Percentiles rank a stretch among this genome's conserved stretches.
phyloP scores from a whole-genome alignment of 2,888 invertebrate species.

The Phengaris arion region DNA sequence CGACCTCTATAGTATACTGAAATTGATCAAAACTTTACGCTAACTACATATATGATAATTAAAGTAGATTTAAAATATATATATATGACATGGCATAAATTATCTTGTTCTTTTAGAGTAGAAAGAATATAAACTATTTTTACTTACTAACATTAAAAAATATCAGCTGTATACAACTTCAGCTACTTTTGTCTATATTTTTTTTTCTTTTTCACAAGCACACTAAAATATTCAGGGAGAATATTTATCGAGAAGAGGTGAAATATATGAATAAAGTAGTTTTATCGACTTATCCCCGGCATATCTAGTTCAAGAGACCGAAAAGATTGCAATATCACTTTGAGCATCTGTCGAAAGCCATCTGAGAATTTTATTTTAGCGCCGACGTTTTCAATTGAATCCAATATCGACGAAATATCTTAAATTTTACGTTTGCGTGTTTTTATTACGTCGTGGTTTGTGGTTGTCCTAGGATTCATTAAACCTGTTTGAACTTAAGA shows the following conservation, averaged over 20 bases:
- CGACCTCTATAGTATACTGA: too few species aligned
- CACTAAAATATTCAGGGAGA: conserved; percentile 18
- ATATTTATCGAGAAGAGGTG: neutral
- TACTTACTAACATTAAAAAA: too few species aligned
- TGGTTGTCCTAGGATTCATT: neutral
- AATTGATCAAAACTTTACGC: neutral
- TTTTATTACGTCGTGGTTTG: neutral
- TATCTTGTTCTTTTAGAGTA: too few species aligned
- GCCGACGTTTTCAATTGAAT: conserved; percentile 20
- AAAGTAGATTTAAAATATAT: neutral
- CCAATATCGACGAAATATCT: conserved; percentile 14
- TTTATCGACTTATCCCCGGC: conserved; percentile 20
- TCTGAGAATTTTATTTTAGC: conserved; percentile 29
- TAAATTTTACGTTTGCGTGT: neutral
- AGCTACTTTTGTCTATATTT: neutral
- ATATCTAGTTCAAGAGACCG: conserved; percentile 27
- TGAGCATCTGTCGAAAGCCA: conserved; percentile 25
- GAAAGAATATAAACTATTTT: too few species aligned
- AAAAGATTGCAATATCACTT: conserved; percentile 30
- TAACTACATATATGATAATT: neutral
- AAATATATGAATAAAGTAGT: conserved; percentile 22
- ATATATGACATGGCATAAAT: neutral
- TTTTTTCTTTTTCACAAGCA: neutral
- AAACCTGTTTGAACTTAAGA: too few species aligned
- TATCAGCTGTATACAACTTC: too few species aligned